Evolutionary conservation across 2,888 invertebrate genomes (phyloP).

Genomic region (Leptopilina drosophilae): DNA sequence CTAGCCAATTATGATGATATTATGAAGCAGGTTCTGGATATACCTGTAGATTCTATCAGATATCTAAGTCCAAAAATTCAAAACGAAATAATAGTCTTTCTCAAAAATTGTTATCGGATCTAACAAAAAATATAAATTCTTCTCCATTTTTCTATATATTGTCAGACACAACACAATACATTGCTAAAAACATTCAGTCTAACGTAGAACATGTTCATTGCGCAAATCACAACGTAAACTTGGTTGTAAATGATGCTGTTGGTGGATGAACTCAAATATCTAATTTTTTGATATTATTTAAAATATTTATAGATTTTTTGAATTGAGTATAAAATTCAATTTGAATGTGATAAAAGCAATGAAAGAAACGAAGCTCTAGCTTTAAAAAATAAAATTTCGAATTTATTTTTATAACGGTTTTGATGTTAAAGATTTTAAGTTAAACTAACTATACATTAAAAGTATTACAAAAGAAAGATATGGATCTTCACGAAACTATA

Average conservation of each 20-base stretch:
- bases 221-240: slow-evolving; percentile 43
- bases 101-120: neutral
- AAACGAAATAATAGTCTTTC: slow-evolving; percentile 40
- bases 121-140: neutral
- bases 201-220: slow-evolving; percentile 48
- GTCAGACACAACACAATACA: slow-evolving; percentile 43
- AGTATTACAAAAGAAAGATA: slow-evolving; percentile 37
- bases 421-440: slow-evolving; percentile 34
- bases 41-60: slow-evolving; percentile 6
- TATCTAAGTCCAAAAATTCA: slow-evolving; percentile 43
- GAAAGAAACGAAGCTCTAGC: slow-evolving; percentile 52
- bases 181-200: slow-evolving; percentile 38
- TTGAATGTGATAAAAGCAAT: slow-evolving; percentile 51
- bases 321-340: slow-evolving; percentile 60
- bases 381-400: slow-evolving; percentile 57
- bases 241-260: slow-evolving; percentile 43
- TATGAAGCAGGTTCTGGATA: slow-evolving; percentile 4
- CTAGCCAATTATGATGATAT: slow-evolving; percentile 7
- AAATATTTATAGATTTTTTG: slow-evolving; percentile 60
- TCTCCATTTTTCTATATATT: slow-evolving; percentile 33
- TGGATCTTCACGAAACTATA: slow-evolving; percentile 11
- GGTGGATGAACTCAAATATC: neutral
- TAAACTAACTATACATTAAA: slow-evolving; percentile 37
- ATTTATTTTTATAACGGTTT: slow-evolving; percentile 46
- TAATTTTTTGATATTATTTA: slow-evolving; percentile 38